These are phyloP conservation scores for Chloroceryle amazona DNA, from an alignment of 2,797 vertebrate species.

Conservation along the genomic window DNA sequence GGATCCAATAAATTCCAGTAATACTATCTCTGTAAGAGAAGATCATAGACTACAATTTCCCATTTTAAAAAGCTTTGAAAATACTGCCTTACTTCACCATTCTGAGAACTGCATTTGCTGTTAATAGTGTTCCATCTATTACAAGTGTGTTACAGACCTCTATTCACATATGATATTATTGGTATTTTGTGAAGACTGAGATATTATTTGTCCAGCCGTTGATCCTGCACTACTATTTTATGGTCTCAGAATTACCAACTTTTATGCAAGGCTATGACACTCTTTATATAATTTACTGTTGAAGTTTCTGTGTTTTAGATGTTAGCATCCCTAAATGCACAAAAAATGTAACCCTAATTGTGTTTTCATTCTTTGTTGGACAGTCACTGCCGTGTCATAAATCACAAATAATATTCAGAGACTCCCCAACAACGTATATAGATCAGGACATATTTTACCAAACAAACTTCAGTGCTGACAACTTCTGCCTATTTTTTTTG, in stretches of 20 bases:
- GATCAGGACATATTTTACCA: background rate
- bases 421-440: background rate
- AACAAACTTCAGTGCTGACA: background rate
- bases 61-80: background rate
- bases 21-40: background rate
- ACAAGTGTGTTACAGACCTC: background rate
- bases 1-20: background rate
- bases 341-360: background rate
- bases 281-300: background rate
- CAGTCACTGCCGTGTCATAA: background rate
- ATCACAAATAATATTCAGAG: background rate
- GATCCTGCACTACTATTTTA: background rate
- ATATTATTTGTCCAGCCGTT: background rate
- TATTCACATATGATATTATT: background rate
- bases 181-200: background rate
- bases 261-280: background rate
- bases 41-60: background rate
- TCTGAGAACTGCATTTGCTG: background rate
- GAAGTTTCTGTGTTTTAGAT: background rate
- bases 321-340: background rate
- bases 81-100: background rate
- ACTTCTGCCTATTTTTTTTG: background rate
- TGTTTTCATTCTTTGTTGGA: background rate
- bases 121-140: background rate
- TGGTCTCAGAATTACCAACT: background rate